Evolutionary conservation across 2,888 invertebrate genomes (phyloP).

Genomic region (Camponotus fellah): DNA sequence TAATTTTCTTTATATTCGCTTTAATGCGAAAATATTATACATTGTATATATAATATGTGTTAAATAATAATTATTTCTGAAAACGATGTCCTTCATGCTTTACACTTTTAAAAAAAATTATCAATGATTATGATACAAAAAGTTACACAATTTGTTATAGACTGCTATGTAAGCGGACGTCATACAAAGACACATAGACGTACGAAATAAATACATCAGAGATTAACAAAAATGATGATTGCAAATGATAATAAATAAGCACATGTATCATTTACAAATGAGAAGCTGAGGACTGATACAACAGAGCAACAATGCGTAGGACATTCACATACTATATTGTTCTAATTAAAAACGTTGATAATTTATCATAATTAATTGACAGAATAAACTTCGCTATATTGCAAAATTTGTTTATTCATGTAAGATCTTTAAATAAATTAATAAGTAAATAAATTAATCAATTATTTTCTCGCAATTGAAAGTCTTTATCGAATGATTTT

Average conservation of each 20-base stretch:
- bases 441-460: background rate
- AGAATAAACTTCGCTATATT: background rate
- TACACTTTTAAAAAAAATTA: background rate
- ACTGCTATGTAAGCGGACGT: background rate
- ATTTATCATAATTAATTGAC: background rate
- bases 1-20: background rate
- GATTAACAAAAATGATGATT: conserved; percentile 29
- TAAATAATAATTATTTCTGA: background rate
- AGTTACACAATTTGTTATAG: background rate
- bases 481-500: background rate
- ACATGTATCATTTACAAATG: background rate
- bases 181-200: background rate
- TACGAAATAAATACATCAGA: background rate
- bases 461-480: background rate
- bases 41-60: background rate
- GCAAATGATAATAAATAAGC: conserved; percentile 36
- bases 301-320: conserved; percentile 2
- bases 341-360: background rate
- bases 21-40: background rate
- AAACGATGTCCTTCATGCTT: conserved; percentile 26
- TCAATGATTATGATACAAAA: conserved; percentile 1
- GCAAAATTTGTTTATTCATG: background rate
- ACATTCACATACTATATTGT: background rate
- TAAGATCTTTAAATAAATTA: background rate
- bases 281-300: conserved; percentile 8